Evolutionary conservation across 2,888 invertebrate genomes (phyloP), one percentile per base, ranked within the genome.

Genomic region (Cheilosia variabilis): DNA sequence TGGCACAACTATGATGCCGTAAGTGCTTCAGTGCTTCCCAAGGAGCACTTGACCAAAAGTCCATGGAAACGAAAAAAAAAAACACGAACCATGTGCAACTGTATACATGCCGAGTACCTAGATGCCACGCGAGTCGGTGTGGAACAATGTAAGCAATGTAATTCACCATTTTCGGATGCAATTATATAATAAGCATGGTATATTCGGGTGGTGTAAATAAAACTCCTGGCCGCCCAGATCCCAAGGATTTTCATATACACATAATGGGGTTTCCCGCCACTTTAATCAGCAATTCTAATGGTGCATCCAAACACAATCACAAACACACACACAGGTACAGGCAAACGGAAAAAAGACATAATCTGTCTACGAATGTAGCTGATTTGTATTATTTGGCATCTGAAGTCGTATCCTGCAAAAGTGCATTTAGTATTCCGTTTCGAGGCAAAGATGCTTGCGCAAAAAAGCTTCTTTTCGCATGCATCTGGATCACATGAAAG

Each of bases 21-120:
- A 53, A 71, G 58, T 82, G 55, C 69, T 77, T 75, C 69, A 63
- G 34, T 78, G 73, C 52, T 76, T 79, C 55, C 75, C 66, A 84
- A 84, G 69, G 69, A 75, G 75, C 75, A 84, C 84, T 84, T 79
- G 84, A 84, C 84, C 79, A 79, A 84, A 69, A 79, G 79, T 84
- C 75, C 79, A 84, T 76, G 53, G 47, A 63, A 75, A 79, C 72
- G 69, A 13, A 68, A 7, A 77, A 58, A 6, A 24, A 27, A 27
- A 27, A 27, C 27, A n/a, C 6, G 19, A 43, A 68, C 52, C 82
- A 77, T 77, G 82, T 78, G 68, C 79, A 79, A 69, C 60, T 69
- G 41, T 58, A 9, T 60, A 52, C 27, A 27, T 6, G 6, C 7
- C 27, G 53, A 22, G 41, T 66, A 76, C 37, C n/a, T n/a, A n/a